Conservation (phyloP, 2,888 invertebrate species). For the Tuta absoluta region DNA sequence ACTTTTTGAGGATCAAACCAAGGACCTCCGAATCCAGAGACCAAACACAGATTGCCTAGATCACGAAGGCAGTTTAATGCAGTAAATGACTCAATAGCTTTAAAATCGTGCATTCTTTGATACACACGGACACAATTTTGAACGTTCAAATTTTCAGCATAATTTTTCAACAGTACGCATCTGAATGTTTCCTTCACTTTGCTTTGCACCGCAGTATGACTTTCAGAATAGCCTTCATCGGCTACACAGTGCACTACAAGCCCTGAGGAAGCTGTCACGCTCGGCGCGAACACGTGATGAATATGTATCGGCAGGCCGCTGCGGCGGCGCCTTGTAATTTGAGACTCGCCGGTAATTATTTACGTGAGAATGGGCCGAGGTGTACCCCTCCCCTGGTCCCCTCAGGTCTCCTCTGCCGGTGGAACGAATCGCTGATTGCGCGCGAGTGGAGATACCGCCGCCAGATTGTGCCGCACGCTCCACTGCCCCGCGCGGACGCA, state of each 20-base stretch:
- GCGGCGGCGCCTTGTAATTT: slow-evolving; percentile 80
- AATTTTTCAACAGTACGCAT: no score
- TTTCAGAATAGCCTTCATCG: neutral
- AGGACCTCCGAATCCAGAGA: no score
- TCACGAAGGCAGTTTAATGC: no score
- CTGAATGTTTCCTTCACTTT: no score
- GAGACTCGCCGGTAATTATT: slow-evolving; percentile 79
- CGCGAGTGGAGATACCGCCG: slow-evolving; percentile 68
- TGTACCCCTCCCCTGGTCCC: slow-evolving; percentile 46
- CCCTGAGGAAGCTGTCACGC: slow-evolving; percentile 78
- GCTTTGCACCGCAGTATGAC: no score
- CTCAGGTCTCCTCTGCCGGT: slow-evolving; percentile 46
- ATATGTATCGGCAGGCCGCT: slow-evolving; percentile 74
- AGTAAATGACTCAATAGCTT: no score
- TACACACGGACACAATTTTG: no score
- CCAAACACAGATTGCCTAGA: no score
- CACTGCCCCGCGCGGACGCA: slow-evolving; percentile 44
- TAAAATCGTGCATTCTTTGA: no score
- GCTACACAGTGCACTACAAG: slow-evolving; percentile 30
- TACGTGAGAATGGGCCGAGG: slow-evolving; percentile 75
- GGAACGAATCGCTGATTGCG: slow-evolving; percentile 79
- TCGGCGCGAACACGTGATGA: slow-evolving; percentile 76
- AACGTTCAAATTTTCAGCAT: no score
- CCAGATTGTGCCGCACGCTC: slow-evolving; percentile 68
- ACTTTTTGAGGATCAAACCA: no score